phyloP scores from a whole-genome alignment of 2,888 invertebrate genomes.

The Sycophila texana region DNA sequence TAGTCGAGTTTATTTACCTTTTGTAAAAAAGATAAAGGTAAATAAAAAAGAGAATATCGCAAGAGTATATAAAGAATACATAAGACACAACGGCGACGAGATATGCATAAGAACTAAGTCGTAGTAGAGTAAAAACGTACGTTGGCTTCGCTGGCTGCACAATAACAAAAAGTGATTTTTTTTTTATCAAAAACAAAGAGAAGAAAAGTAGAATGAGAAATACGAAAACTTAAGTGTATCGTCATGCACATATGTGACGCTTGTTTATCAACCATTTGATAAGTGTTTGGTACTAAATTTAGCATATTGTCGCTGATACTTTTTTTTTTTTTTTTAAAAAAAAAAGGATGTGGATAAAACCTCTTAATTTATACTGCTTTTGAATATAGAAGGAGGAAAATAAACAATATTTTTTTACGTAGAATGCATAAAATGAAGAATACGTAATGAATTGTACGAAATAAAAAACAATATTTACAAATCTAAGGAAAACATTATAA shows the following conservation, averaged over 20 bases:
- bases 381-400: no score
- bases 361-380: not conserved
- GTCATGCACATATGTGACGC: not conserved
- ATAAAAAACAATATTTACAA: no score
- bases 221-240: slow-evolving; percentile 1
- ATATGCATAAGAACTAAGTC: not conserved
- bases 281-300: slow-evolving; percentile 31
- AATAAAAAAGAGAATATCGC: not conserved
- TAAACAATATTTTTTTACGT: no score
- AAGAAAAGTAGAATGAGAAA: not conserved
- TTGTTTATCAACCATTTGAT: slow-evolving; percentile 23
- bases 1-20: slow-evolving; percentile 3
- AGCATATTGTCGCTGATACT: not conserved
- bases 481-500: no score
- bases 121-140: not conserved
- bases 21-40: not conserved
- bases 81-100: slow-evolving; percentile 2
- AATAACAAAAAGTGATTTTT: slow-evolving; percentile 17
- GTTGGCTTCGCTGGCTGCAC: not conserved
- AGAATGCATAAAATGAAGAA: no score
- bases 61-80: not conserved
- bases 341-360: not conserved
- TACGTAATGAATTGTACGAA: no score
- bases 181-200: slow-evolving; percentile 18
- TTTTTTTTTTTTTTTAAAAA: slow-evolving; percentile 2